Evolutionary conservation across 2,888 invertebrate species (phyloP).

Genomic region (Troides oblongomaculatus): DNA sequence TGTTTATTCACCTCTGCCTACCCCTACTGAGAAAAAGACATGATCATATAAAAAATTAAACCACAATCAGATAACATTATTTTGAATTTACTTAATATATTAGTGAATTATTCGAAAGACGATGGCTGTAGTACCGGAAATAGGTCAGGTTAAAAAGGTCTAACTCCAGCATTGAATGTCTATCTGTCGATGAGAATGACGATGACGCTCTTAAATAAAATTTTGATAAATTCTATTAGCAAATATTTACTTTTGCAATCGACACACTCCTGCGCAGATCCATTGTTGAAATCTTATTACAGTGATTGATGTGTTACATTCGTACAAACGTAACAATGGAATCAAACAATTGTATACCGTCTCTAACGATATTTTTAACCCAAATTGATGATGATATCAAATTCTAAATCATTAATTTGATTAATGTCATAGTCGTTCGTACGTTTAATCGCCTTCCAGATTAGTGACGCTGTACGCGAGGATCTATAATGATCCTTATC

Average conservation of each 20-base stretch:
- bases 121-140: too few species aligned
- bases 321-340: conserved; percentile 30
- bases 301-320: conserved; percentile 29
- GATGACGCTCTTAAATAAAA: background rate
- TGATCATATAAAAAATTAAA: too few species aligned
- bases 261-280: background rate
- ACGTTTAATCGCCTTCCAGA: conserved; percentile 35
- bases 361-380: conserved; percentile 64
- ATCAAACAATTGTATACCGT: conserved; percentile 34
- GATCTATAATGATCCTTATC: conserved; percentile 44
- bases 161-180: too few species aligned
- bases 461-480: conserved; percentile 42
- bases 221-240: background rate
- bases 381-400: conserved; percentile 71
- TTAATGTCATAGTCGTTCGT: conserved; percentile 57
- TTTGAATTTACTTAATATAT: too few species aligned
- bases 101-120: too few species aligned
- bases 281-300: conserved; percentile 23
- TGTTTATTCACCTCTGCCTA: too few species aligned
- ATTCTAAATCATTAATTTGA: conserved; percentile 61
- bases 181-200: too few species aligned
- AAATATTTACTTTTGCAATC: conserved; percentile 20
- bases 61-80: too few species aligned
- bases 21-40: too few species aligned
- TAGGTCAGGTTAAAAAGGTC: too few species aligned